These are phyloP conservation scores for Abramis brama DNA, from an alignment of 2,113 vertebrate genomes.

Conservation along the genomic window DNA sequence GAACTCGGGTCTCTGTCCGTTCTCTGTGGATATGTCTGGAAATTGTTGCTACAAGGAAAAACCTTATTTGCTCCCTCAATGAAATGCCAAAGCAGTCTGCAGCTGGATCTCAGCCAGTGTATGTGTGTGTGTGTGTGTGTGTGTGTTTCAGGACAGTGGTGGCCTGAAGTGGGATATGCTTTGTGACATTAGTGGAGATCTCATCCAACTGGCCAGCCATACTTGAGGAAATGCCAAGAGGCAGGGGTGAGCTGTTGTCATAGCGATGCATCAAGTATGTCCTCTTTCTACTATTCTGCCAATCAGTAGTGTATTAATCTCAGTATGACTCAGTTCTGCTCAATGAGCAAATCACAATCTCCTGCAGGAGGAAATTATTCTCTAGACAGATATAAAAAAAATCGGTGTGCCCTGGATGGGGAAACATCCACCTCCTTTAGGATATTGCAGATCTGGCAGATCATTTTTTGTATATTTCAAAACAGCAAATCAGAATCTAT, in stretches of 20 bases:
- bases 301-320: constrained; percentile 38
- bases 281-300: constrained; percentile 8
- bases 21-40: constrained; percentile 49
- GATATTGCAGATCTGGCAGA: neutral
- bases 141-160: constrained; percentile 37
- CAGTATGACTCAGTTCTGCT: constrained; percentile 27
- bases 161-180: constrained; percentile 43
- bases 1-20: neutral
- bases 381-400: constrained; percentile 1
- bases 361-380: constrained; percentile 8
- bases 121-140: constrained; percentile 41
- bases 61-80: constrained; percentile 35
- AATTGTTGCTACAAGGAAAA: constrained; percentile 33
- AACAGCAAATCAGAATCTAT: neutral
- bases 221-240: constrained; percentile 43
- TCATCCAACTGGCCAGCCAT: constrained; percentile 42
- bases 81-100: constrained; percentile 43
- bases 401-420: neutral
- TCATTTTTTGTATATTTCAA: no score
- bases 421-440: constrained; percentile 1
- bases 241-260: constrained; percentile 44
- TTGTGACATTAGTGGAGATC: constrained; percentile 45
- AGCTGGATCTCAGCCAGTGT: constrained; percentile 37
- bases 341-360: constrained; percentile 4
- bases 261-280: constrained; percentile 27